These are phyloP conservation scores for Chiloscyllium punctatum DNA, from an alignment of 2,797 vertebrate genomes.

Conservation along the genomic window DNA sequence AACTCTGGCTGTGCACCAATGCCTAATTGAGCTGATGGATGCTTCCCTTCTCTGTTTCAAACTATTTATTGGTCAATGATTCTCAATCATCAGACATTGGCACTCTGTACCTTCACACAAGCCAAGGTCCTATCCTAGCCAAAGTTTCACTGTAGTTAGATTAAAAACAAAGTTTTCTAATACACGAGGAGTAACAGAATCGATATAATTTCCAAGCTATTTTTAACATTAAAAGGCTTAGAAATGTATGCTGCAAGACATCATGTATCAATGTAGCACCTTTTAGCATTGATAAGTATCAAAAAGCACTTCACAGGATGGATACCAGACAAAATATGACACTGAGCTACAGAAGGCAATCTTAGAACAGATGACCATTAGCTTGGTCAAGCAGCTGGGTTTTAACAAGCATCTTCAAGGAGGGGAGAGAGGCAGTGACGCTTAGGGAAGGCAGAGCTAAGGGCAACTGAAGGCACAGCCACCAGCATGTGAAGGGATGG, in stretches of 20 bases:
- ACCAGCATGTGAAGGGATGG: too few species aligned
- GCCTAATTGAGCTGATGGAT: background rate
- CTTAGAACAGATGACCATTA: background rate
- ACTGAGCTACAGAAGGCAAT: background rate
- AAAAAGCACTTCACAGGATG: background rate
- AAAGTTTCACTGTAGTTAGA: background rate
- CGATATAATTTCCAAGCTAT: background rate
- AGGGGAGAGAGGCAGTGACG: background rate
- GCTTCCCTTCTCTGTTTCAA: background rate
- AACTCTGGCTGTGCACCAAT: background rate
- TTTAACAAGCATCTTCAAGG: background rate
- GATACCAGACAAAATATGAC: background rate
- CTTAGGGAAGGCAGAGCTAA: background rate
- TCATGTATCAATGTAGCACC: background rate
- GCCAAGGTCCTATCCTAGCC: background rate
- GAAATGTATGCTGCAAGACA: background rate
- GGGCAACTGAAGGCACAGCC: background rate
- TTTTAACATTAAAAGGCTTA: background rate
- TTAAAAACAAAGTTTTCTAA: background rate
- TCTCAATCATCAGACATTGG: background rate
- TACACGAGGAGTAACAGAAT: background rate
- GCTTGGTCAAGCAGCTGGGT: background rate
- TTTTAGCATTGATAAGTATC: background rate
- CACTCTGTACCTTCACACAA: background rate
- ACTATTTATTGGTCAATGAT: background rate